Base-by-base conservation (phyloP, 1,140 invertebrate species). In the Pseudomyrmex flavicornis region DNA sequence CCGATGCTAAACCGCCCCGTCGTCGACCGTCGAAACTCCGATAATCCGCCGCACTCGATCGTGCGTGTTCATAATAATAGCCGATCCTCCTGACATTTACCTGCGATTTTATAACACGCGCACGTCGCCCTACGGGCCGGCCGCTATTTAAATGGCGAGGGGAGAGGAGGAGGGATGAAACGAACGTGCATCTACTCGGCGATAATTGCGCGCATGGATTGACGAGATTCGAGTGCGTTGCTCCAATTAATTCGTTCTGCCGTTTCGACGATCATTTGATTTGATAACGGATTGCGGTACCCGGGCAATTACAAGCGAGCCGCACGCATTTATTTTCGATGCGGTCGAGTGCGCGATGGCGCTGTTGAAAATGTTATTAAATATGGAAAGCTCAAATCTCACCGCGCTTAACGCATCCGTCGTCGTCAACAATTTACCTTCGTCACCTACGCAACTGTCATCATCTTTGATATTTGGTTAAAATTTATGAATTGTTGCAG, bases 61-160 rank as follows among this genome's bases (percentile, higher is more conserved):
- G 72, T 63, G 61, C 79, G 70, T 63, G 68, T 35, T 82, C 79
- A 82, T 82, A 62, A 82, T 74, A 82, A 82, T 75, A 52, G 68
- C 26, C 35, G 70, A 75, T 70, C 65, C 35, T 35, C 35, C 76
- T 70, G 76, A 79, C 65, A 59, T 82, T 82, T 82, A 54, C 46
- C 69, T 63, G 70, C 70, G 58, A 79, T 79, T 82, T 82, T 82
- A 82, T 75, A 75, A 74, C 59, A n/a, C 70, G 26, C 10, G 69
- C 79, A 74, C 70, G 70, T 82, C 56, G 48, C 26, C 22, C 76
- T 52, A 48, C 79, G 44, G 5, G 48, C 44, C 20, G 17, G 44
- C 20, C n/a, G 61, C 61, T 58, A 75, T 82, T 82, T 75, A 46
- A 82, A 82, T 46, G 17, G 13, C n/a, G n/a, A n/a, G 8, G n/a